phyloP scores from a whole-genome alignment of 2,888 invertebrate species.

The Agonum fuliginosum region DNA sequence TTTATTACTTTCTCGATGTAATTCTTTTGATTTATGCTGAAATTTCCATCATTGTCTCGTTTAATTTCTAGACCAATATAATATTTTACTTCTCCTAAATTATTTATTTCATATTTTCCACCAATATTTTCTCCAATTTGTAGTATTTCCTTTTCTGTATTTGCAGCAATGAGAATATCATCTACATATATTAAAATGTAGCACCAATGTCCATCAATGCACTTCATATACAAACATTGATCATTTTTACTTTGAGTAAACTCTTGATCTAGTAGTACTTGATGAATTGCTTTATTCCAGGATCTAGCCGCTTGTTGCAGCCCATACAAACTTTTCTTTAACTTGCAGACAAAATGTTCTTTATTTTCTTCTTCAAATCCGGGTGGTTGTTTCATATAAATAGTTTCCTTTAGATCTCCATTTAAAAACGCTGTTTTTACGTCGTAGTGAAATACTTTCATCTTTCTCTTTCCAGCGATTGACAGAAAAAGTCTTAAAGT shows the following conservation, averaged over 20 bases:
- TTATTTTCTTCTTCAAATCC: too few species aligned
- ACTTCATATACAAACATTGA: conserved; percentile 59
- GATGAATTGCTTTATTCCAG: conserved; percentile 61
- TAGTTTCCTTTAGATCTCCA: too few species aligned
- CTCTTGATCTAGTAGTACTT: conserved; percentile 60
- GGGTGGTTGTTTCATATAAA: too few species aligned
- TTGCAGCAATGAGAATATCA: conserved; percentile 56
- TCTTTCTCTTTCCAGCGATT: too few species aligned
- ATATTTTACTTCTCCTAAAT: conserved; percentile 53
- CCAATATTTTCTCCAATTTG: conserved; percentile 16
- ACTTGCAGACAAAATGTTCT: too few species aligned
- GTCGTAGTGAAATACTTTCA: too few species aligned
- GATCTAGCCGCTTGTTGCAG: conserved; percentile 51
- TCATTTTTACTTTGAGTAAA: conserved; percentile 61
- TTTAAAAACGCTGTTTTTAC: too few species aligned
- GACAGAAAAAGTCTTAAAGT: too few species aligned
- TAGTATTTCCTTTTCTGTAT: background rate
- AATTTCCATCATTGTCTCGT: conserved; percentile 20
- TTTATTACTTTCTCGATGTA: conserved; percentile 31
- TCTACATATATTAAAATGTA: conserved; percentile 59
- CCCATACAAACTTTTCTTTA: conserved; percentile 61
- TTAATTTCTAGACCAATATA: conserved; percentile 58
- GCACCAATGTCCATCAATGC: background rate
- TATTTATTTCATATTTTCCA: conserved; percentile 49
- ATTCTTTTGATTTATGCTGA: conserved; percentile 16